These are phyloP conservation scores for Lasiurus borealis DNA, from an alignment of 2,113 vertebrate genomes.

Conservation along the genomic window DNA sequence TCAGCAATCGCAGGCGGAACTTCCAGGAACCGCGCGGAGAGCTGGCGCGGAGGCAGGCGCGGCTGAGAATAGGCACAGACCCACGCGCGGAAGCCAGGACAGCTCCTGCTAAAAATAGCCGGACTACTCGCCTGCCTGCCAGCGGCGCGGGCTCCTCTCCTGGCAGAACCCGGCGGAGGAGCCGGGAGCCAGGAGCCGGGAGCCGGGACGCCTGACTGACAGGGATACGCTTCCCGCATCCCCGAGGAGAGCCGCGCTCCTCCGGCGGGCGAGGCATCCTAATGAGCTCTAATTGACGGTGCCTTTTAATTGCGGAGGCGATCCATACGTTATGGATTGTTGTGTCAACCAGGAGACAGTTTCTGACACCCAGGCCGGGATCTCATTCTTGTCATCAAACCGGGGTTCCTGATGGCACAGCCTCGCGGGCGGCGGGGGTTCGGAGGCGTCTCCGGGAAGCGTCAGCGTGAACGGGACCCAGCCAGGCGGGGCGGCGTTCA, in stretches of 20 bases:
- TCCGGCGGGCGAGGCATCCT: constrained; percentile 85
- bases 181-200: not conserved
- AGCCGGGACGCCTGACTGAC: constrained; percentile 84
- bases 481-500: not conserved
- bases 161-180: no score
- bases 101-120: no score
- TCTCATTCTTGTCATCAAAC: constrained; percentile 82
- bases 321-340: constrained; percentile 88
- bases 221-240: constrained; percentile 85
- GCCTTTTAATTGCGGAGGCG: constrained; percentile 88
- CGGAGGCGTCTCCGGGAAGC: constrained; percentile 59
- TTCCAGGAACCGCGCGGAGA: constrained; percentile 49
- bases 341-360: constrained; percentile 87
- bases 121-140: no score
- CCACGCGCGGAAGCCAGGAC: no score
- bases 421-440: constrained; percentile 75
- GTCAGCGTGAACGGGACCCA: constrained; percentile 53
- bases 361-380: constrained; percentile 85
- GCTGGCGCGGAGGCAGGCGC: no score
- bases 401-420: constrained; percentile 71
- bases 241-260: constrained; percentile 86
- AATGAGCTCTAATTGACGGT: constrained; percentile 88
- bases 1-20: constrained; percentile 63
- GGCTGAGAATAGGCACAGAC: no score
- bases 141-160: no score